phyloP scores from a whole-genome alignment of 1,140 invertebrate genomes.

The Cyclargus thomasi region DNA sequence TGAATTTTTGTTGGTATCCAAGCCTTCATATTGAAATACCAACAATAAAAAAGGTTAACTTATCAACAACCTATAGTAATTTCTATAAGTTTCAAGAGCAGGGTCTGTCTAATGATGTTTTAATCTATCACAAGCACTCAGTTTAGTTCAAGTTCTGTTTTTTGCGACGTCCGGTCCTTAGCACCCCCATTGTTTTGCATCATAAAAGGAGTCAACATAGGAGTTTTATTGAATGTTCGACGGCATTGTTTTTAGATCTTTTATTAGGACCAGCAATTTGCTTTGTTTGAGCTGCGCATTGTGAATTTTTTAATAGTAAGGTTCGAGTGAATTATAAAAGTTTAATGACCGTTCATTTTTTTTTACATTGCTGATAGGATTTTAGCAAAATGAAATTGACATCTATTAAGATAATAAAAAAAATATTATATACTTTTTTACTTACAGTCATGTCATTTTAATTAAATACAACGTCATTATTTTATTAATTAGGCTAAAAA shows the following conservation, averaged over 20 bases:
- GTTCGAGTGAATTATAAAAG: not conserved
- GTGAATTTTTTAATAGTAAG: slow-evolving; percentile 10
- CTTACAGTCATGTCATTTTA: no score
- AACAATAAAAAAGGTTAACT: no score
- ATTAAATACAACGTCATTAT: no score
- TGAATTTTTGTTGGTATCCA: no score
- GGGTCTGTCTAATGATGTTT: not conserved
- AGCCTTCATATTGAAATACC: no score
- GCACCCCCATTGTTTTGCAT: slow-evolving; percentile 9
- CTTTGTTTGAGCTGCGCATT: slow-evolving; percentile 13
- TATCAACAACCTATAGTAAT: not conserved
- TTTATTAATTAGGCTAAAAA: no score
- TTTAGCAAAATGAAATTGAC: no score
- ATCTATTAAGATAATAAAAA: no score
- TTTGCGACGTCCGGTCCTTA: slow-evolving; percentile 10
- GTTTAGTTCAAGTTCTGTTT: slow-evolving; percentile 15
- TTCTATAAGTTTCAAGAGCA: not conserved
- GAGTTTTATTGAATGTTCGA: slow-evolving; percentile 12
- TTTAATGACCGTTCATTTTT: not conserved
- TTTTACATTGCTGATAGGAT: not conserved
- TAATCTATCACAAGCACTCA: slow-evolving; percentile 1
- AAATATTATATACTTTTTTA: no score
- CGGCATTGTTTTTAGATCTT: slow-evolving; percentile 14
- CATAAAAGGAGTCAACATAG: slow-evolving; percentile 14
- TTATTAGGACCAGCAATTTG: slow-evolving; percentile 8